Evolutionary conservation across 1,140 invertebrate genomes (phyloP).

Genomic region (Nebria ingens): DNA sequence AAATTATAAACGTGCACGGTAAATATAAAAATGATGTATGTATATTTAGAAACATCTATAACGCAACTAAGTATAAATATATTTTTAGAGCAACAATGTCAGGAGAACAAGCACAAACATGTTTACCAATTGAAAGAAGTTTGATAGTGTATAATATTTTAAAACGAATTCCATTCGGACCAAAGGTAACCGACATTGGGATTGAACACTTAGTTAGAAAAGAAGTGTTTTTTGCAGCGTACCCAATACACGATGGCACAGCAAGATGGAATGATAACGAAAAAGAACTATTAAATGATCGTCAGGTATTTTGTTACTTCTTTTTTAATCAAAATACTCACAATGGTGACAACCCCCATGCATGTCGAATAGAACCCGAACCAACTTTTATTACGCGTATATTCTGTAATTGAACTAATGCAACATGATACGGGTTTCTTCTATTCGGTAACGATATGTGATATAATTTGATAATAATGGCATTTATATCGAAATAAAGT

Average conservation of each 20-base stretch:
- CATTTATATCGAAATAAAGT: no score
- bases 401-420: slow-evolving; percentile 1
- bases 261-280: slow-evolving; percentile 18
- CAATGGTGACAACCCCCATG: not conserved
- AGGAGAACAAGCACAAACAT: slow-evolving; percentile 14
- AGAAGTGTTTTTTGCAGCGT: slow-evolving; percentile 45
- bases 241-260: slow-evolving; percentile 50
- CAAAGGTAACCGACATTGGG: slow-evolving; percentile 34
- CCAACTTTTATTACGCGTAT: not conserved
- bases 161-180: slow-evolving; percentile 19
- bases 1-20: slow-evolving; percentile 7
- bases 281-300: slow-evolving; percentile 32
- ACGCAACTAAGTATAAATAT: not conserved
- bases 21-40: slow-evolving; percentile 9
- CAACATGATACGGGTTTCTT: no score
- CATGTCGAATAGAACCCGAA: not conserved
- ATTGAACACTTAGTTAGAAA: slow-evolving; percentile 45
- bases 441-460: no score
- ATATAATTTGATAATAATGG: no score
- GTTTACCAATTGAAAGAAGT: slow-evolving; percentile 23
- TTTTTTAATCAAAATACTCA: not conserved
- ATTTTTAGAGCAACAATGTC: slow-evolving; percentile 18
- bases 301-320: slow-evolving; percentile 23
- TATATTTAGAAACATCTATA: not conserved
- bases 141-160: slow-evolving; percentile 23